These are phyloP conservation scores for Oryzias javanicus DNA, from an alignment of 2,113 vertebrate genomes.

Conservation along the genomic window DNA sequence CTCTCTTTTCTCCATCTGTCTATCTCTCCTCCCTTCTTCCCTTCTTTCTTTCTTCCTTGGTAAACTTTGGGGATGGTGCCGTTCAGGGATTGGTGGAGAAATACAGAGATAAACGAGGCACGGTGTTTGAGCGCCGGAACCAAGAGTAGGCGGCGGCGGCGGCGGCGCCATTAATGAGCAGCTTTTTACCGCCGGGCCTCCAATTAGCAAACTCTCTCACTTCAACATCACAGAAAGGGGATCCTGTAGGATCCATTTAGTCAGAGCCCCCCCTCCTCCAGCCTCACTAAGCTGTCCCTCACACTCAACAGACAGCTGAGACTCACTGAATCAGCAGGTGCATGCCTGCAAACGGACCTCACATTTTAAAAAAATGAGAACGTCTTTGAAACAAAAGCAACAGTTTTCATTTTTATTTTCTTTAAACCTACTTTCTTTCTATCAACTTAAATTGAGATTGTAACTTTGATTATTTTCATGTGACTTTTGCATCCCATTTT, in stretches of 20 bases:
- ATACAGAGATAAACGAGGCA: constrained; percentile 68
- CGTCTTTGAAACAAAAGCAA: not conserved
- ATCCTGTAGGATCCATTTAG: constrained; percentile 49
- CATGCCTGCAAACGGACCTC: not conserved
- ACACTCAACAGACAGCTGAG: constrained; percentile 18
- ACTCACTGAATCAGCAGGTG: constrained; percentile 20
- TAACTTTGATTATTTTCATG: not conserved
- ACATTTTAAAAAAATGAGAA: not conserved
- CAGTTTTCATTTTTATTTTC: too few species aligned
- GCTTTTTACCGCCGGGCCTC: constrained; percentile 70
- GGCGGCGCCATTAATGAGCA: constrained; percentile 73
- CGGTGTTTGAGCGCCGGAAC: constrained; percentile 72
- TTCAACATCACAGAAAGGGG: constrained; percentile 63
- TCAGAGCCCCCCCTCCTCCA: not conserved
- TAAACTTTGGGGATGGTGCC: constrained; percentile 60
- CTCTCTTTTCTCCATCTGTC: constrained; percentile 20
- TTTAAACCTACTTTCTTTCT: not conserved
- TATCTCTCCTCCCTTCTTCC: constrained; percentile 24
- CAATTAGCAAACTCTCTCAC: constrained; percentile 71
- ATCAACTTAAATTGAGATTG: not conserved
- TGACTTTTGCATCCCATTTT: not conserved
- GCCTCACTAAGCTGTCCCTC: constrained; percentile 37
- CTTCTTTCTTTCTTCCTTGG: constrained; percentile 26
- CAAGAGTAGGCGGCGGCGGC: constrained; percentile 57
- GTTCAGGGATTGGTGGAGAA: constrained; percentile 37